These are phyloP conservation scores for Neocrepidodera transversa DNA, from an alignment of 2,888 invertebrate species.

Conservation along the genomic window DNA sequence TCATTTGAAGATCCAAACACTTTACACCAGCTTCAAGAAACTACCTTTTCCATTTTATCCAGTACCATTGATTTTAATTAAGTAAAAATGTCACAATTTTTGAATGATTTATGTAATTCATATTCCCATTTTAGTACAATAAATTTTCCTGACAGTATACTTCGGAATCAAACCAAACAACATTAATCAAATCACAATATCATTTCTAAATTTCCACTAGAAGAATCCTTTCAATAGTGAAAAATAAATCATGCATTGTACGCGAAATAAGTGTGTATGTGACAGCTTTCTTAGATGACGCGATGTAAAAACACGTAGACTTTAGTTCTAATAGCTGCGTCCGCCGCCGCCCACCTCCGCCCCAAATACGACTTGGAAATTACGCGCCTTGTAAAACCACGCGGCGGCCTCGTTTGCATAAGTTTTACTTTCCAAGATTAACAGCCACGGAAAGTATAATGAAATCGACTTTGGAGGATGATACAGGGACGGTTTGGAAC, in stretches of 20 bases:
- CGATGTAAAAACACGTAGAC: conserved; percentile 52
- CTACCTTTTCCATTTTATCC: no score
- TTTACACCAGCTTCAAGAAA: no score
- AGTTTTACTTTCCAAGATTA: conserved; percentile 62
- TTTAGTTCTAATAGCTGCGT: conserved; percentile 32
- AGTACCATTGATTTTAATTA: no score
- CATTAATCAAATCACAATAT: conserved; percentile 33
- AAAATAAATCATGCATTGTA: conserved; percentile 57
- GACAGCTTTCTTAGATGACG: conserved; percentile 54
- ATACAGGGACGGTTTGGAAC: conserved; percentile 21
- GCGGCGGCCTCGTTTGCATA: conserved; percentile 61
- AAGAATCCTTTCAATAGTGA: conserved; percentile 38
- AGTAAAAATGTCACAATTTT: no score
- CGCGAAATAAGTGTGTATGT: conserved; percentile 49
- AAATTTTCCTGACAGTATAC: conserved; percentile 23
- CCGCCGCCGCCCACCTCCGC: conserved; percentile 35
- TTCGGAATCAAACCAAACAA: conserved; percentile 23
- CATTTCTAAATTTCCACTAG: conserved; percentile 20
- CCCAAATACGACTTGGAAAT: conserved; percentile 49
- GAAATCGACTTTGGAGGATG: conserved; percentile 50
- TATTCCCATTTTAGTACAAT: not conserved
- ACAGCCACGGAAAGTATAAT: conserved; percentile 60
- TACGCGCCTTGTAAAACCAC: conserved; percentile 61
- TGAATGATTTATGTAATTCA: no score
- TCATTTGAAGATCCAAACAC: no score